phyloP scores from a whole-genome alignment of 2,888 invertebrate genomes.

The Gryllus longicercus region DNA sequence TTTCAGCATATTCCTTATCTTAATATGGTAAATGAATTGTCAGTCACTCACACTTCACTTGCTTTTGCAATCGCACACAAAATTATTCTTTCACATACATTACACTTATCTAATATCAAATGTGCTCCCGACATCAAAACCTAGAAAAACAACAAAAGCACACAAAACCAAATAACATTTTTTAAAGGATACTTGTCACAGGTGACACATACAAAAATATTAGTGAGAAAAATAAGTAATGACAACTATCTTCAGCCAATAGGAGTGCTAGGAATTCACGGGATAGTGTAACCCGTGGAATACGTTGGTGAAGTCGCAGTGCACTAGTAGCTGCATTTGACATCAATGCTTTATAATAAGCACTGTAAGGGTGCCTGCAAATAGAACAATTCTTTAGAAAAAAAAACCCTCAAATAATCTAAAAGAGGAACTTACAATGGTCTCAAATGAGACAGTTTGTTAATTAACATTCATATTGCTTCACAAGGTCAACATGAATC shows the following conservation, averaged over 20 bases:
- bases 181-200: slow-evolving; percentile 76
- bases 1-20: neutral
- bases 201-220: slow-evolving; percentile 91
- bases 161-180: neutral
- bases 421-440: neutral
- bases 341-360: slow-evolving; percentile 87
- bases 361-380: slow-evolving; percentile 66
- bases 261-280: slow-evolving; percentile 78
- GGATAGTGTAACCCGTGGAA: slow-evolving; percentile 78
- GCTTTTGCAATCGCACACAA: neutral
- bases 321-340: slow-evolving; percentile 94
- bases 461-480: no score
- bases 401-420: neutral
- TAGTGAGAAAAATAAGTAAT: slow-evolving; percentile 92
- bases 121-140: no score
- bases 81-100: neutral
- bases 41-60: no score
- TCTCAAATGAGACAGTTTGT: neutral
- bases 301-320: slow-evolving; percentile 87
- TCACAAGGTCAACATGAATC: no score
- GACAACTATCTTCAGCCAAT: slow-evolving; percentile 88
- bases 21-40: no score
- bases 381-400: neutral
- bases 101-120: neutral
- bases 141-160: neutral